A percentile compares a stretch with the other conserved stretches of the same genome.
Evolutionary conservation across 2,113 vertebrate genomes (phyloP).

Genomic region (Daubentonia madagascariensis): DNA sequence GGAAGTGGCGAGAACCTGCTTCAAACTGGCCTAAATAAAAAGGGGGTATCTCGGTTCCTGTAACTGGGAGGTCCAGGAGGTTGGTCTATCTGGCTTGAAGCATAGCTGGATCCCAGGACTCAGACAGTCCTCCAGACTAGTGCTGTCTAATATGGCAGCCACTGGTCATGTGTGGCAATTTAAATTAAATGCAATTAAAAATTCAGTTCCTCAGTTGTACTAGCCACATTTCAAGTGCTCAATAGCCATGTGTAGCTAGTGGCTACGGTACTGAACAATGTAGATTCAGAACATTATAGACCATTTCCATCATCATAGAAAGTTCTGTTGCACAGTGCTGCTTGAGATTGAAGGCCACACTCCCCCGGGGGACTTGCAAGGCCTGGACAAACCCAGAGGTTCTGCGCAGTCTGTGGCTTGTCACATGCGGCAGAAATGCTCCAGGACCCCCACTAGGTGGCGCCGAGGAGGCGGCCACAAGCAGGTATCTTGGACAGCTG

Average conservation of each 20-base stretch:
- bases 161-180: neutral
- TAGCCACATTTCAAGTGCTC: neutral
- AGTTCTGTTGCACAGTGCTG: neutral
- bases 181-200: neutral
- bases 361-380: neutral
- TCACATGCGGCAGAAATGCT: neutral
- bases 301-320: neutral
- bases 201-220: neutral
- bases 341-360: neutral
- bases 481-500: neutral
- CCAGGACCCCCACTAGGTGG: conserved; percentile 34
- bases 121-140: neutral
- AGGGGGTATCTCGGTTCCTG: neutral
- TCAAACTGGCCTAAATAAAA: neutral
- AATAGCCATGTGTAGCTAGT: neutral
- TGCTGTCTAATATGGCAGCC: neutral
- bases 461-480: neutral
- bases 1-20: neutral
- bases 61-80: neutral
- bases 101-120: neutral
- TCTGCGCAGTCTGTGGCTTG: neutral
- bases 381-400: neutral
- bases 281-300: neutral
- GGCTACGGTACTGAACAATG: neutral
- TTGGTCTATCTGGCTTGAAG: neutral